Evolutionary conservation across 2,888 invertebrate species (phyloP).

Genomic region (Syrphus vitripennis): DNA sequence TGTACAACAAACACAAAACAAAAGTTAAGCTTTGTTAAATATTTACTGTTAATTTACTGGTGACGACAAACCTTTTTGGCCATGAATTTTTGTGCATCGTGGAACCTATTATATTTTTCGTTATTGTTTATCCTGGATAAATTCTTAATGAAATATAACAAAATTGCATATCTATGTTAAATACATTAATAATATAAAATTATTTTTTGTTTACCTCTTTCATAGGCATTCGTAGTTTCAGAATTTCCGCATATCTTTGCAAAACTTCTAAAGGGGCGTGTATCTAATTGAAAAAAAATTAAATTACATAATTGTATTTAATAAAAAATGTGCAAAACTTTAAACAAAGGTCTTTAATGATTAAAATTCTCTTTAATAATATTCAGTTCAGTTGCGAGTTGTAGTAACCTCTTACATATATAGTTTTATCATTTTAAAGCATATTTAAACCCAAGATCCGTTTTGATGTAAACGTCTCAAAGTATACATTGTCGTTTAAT

Average conservation of each 20-base stretch:
- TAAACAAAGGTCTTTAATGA: not conserved
- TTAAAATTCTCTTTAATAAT: not conserved
- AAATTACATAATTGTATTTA: not conserved
- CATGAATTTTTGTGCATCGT: constrained; percentile 86
- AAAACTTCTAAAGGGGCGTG: constrained; percentile 93
- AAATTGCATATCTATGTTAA: not conserved
- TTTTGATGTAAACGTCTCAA: too few species aligned
- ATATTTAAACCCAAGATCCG: too few species aligned
- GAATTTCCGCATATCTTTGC: constrained; percentile 93
- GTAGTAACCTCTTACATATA: too few species aligned
- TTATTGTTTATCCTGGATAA: constrained; percentile 77
- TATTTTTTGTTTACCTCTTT: constrained; percentile 85
- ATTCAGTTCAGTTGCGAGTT: not conserved
- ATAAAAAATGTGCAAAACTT: not conserved
- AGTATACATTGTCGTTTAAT: too few species aligned
- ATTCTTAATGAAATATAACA: constrained; percentile 73
- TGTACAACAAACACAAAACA: constrained; percentile 3
- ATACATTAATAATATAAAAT: constrained; percentile 49
- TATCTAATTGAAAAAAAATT: constrained; percentile 83
- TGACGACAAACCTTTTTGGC: constrained; percentile 84
- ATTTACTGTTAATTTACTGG: not conserved
- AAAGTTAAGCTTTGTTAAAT: not conserved
- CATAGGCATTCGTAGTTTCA: constrained; percentile 97
- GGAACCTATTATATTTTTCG: constrained; percentile 85
- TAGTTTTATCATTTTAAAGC: too few species aligned